Base-by-base conservation (phyloP, 2,113 vertebrate species). In the Cercopithecus mona region DNA sequence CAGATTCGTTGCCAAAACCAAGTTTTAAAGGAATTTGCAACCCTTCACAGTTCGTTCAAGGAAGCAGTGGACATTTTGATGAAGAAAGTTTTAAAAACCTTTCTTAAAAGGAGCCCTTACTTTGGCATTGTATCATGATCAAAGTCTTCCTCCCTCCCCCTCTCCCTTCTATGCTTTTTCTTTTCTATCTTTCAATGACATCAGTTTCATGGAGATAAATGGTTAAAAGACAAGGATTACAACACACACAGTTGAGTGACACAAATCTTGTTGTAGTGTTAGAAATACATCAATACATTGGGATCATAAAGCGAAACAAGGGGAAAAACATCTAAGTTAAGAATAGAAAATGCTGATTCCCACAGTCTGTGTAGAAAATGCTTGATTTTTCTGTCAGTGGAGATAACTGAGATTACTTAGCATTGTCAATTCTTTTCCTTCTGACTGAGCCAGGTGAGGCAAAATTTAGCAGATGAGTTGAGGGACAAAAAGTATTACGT, bases 1-100 rank as follows among this genome's bases (percentile, higher is more conserved):
- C 76, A 40, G 38, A 75, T 30, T n/a, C 25, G 22, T 73, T 95
- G 95, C 86, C 94, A 92, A 95, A 87, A 27, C 22, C 22, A 90
- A 27, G 35, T 92, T 94, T 94, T 81, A 78, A 97, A 52, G 95
- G 72, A 75, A 80, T 84, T 93, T 97, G 52, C 30, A 80, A 57
- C 73, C 40, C 40, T 78, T 87, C 38, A 87, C 14, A 87, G 48
- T 72, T 94, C 66, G 86, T 96, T 92, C 17, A 61, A 57, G 83
- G 91, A 84, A 12, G 1, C 23, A 61, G 20, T 59, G 35, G 82
- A 48, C 73, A 55, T 78, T 64, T 83, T 83, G 43, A 59, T 76
- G n/a, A 92, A 30, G 80, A 96, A 79, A 59, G 17, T 35, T 35
- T 35, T 8, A 90, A 73, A 87, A 84, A 82, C 5, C 32, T 93